These are phyloP conservation scores for Dunckerocampus dactyliophorus DNA, from an alignment of 2,113 vertebrate species.

Conservation along the genomic window DNA sequence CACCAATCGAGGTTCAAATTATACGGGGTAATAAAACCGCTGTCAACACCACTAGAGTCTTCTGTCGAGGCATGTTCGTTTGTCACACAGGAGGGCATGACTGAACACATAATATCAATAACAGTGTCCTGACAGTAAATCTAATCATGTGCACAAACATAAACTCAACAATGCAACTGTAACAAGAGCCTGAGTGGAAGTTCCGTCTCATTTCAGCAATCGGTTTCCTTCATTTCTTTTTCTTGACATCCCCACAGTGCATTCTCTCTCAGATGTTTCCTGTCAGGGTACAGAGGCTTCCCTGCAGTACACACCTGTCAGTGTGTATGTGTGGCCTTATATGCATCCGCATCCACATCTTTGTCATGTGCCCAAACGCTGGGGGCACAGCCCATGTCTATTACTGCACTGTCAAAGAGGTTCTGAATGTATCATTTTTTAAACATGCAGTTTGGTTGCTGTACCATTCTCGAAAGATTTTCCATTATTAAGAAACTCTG, in stretches of 20 bases:
- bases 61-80: neutral
- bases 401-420: conserved; percentile 11
- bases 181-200: neutral
- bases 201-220: neutral
- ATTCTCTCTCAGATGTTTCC: neutral
- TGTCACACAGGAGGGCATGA: neutral
- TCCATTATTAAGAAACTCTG: too few relatives aligned
- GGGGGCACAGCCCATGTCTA: conserved; percentile 9
- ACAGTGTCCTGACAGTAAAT: conserved; percentile 1
- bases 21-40: neutral
- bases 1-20: neutral
- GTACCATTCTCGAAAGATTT: too few relatives aligned
- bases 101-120: neutral
- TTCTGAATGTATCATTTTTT: neutral
- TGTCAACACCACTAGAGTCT: neutral
- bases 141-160: conserved; percentile 10
- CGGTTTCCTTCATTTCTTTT: neutral
- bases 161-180: conserved; percentile 10
- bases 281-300: neutral
- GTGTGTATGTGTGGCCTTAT: neutral
- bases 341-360: conserved; percentile 14
- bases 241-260: neutral
- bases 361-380: conserved; percentile 35
- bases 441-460: neutral
- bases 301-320: conserved; percentile 1